These are phyloP conservation scores for Lasius platythorax DNA, from an alignment of 2,888 invertebrate species.

Conservation along the genomic window DNA sequence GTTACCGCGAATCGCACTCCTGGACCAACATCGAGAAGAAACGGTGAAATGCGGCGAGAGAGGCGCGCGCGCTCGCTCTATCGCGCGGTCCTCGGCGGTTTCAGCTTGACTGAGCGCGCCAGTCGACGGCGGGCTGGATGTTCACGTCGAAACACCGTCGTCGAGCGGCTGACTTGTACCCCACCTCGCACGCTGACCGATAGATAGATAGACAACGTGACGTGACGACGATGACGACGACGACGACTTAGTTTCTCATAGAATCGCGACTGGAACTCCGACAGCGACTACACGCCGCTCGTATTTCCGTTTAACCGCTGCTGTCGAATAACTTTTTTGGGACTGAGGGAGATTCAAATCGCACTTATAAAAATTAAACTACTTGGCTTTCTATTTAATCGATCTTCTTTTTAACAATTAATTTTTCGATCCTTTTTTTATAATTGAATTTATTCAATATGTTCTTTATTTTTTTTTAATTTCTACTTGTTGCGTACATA, in stretches of 20 bases:
- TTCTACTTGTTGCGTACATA: too few species aligned
- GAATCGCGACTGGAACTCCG: background rate
- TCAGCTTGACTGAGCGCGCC: conserved; percentile 81
- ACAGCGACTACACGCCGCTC: background rate
- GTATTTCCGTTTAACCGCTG: background rate
- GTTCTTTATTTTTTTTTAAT: background rate
- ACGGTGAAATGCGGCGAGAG: conserved; percentile 40
- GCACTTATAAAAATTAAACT: background rate
- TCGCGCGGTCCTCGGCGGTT: conserved; percentile 79
- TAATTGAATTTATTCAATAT: background rate
- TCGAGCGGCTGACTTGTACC: conserved; percentile 68
- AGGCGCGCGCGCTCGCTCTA: conserved; percentile 33
- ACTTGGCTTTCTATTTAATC: background rate
- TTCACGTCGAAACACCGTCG: conserved; percentile 74
- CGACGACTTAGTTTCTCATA: conserved; percentile 7
- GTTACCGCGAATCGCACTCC: background rate
- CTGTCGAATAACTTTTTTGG: background rate
- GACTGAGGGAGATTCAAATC: background rate
- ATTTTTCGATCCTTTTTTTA: background rate
- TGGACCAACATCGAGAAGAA: background rate
- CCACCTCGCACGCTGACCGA: conserved; percentile 63
- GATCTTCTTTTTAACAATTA: background rate
- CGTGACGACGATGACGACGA: conserved; percentile 56
- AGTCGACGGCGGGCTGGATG: conserved; percentile 72
- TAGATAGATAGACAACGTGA: conserved; percentile 56